Evolutionary conservation across 2,113 vertebrate genomes (phyloP), one percentile per base, ranked within the genome.

Genomic region (Procavia capensis): DNA sequence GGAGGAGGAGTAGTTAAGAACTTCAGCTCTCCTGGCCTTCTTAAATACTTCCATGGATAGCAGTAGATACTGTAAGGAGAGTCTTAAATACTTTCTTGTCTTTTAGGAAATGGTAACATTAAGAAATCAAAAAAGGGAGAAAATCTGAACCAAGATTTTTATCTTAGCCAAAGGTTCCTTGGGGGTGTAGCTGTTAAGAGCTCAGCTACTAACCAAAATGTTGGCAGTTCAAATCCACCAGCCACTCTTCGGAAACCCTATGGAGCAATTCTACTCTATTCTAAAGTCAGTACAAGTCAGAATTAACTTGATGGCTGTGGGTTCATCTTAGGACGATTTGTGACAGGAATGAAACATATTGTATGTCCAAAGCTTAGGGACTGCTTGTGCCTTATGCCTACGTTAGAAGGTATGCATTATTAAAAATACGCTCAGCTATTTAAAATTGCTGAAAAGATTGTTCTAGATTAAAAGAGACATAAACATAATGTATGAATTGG

Each of bases 61-160:
- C 34, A 79, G 45, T 47, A 22, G 17, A 78, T 78, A 64, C 72
- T 50, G 11, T 96, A 91, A 93, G 88, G 10, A 63, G 34, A 2
- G 16, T 81, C 63, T 93, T 95, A 90, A 64, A 89, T 87, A 75
- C 61, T 89, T 86, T 88, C 34, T 29, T 83, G 22, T 87, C 50
- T 85, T 79, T 92, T 47, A 95, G 85, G 54, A 96, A 81, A 88
- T 82, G 11, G 50, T 85, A 90, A 85, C 79, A 81, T 87, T 94
- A 78, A 36, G 20, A 94, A 93, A 76, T 47, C 34, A 39, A 89
- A 59, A 68, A 96, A 88, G 82, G 34, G 16, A 86, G 81, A 68
- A 94, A 93, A 84, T 85, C 13, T 43, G 39, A 31, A 68, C 66
- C 47, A 41, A 93, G 45, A 83, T 76, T 20, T 63, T 94, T 64